Evolutionary conservation across 35 echinoderm and acorn worm species (phyloP), one percentile per base, ranked within the genome.

Genomic region (Eucidaris tribuloides): DNA sequence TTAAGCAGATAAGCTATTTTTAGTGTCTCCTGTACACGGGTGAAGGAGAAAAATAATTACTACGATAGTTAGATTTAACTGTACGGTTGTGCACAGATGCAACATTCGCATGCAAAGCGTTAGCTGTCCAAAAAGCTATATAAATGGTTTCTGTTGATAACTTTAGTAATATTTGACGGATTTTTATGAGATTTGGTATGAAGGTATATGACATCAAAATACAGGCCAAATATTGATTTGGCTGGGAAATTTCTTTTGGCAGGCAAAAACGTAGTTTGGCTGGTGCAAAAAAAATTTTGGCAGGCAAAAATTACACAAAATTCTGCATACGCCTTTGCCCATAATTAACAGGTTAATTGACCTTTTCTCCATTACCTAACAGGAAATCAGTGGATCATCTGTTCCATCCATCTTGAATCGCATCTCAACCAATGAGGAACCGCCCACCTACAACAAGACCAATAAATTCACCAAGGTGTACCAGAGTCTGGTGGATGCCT

Each of bases 331-430:
- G 15, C 31, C 7, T 15, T 15, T 9, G 11, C 31, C 15, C 28
- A 7, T 15, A 14, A 14, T n/a, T 14, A 66, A 7, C 63, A 19
- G 13, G 15, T 15, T 9, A 11, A 46, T n/a, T 79, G 19, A 37
- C 54, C 39, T 44, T 9, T 45, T n/a, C n/a, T n/a, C n/a, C n/a
- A n/a, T n/a, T n/a, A 28, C 11, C 59, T 58, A n/a, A 42, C 55
- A 96, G 92, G 92, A 96, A 33, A 65, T 55, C 15, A 96, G 87
- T 59, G 87, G 92, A 0, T 90, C 92, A 18, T 76, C 74, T 6
- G 87, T 96, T 3, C 92, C 92, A 5, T 96, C 92, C 56, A 96
- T 96, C 37, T 59, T 96, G n/a, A 96, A 96, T 52, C 74, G 85
- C 17, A 81, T 96, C 56, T 35, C 66, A 4, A 83, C 93, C 23